Base-by-base conservation (phyloP, 2,797 vertebrate species). In the Nannoperca australis region DNA sequence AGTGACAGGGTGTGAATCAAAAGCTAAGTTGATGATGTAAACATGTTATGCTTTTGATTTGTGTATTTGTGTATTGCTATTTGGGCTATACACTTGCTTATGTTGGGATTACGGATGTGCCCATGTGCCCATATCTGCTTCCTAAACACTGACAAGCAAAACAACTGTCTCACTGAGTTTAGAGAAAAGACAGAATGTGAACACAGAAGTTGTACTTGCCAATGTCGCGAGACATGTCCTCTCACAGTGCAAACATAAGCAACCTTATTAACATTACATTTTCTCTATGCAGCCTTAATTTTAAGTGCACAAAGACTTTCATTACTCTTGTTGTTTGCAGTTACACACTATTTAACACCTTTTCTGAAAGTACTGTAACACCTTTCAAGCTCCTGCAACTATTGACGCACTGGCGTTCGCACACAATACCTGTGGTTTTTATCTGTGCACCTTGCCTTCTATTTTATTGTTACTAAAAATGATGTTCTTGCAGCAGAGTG, bases 401-500 rank as follows among this genome's bases (percentile, higher is more conserved):
- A 75, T 51, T 44, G 69, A 71, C 27, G n/a, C 55, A 49, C 58
- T 40, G 45, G 9, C 70, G 63, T 75, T 74, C 76, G 62, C 60
- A 56, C 44, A 63, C 82, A 84, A 76, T 82, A 85, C 76, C 62
- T 79, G 34, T n/a, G 5, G 12, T 84, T 90, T 92, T 88, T 76
- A 83, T 90, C 69, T 64, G 79, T 88, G 51, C 79, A 78, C 61
- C 65, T 82, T 55, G 70, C 40, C 50, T 89, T 89, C 78, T 81
- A 73, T 84, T 93, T 93, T 77, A 91, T 91, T 89, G 86, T 93
- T 86, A 77, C 83, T 87, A 87, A 92, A 93, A 93, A 90, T 86
- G 71, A 88, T 81, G 84, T 85, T 86, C 83, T 84, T 84, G 87
- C 87, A 83, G 87, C 69, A 72, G 45, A 51, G 72, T 42, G 44